Conservation (phyloP, 2,113 vertebrate species). For the Paedocypris sp. region DNA sequence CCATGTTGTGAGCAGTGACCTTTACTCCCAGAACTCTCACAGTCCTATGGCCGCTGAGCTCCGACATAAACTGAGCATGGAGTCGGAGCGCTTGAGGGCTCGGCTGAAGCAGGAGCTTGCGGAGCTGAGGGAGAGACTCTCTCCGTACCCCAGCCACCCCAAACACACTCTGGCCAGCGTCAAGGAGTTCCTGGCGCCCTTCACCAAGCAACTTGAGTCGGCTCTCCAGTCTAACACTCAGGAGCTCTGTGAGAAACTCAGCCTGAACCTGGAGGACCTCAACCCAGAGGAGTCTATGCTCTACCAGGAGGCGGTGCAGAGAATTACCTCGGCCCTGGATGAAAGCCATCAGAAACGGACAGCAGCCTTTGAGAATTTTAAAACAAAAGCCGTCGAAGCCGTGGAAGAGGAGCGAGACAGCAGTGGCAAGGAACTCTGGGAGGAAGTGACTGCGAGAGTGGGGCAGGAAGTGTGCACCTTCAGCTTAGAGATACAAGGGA, state of each 20-base stretch:
- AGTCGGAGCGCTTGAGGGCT: conserved; percentile 52
- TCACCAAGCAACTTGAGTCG: conserved; percentile 62
- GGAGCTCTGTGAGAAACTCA: conserved; percentile 63
- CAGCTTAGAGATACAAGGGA: conserved; percentile 37
- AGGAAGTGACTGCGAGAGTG: conserved; percentile 59
- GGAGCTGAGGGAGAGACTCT: conserved; percentile 61
- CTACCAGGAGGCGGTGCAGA: conserved; percentile 46
- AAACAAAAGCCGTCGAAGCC: conserved; percentile 49
- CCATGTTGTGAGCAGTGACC: conserved; percentile 51
- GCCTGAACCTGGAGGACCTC: conserved; percentile 42
- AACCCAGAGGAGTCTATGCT: conserved; percentile 39
- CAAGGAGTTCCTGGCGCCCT: conserved; percentile 60
- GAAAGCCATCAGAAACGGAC: conserved; percentile 41
- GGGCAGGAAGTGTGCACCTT: conserved; percentile 46
- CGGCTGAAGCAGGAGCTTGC: conserved; percentile 67
- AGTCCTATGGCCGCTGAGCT: conserved; percentile 42
- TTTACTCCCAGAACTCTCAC: conserved; percentile 49
- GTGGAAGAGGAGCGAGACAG: conserved; percentile 57
- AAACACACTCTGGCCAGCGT: conserved; percentile 55
- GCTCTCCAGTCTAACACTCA: conserved; percentile 59
- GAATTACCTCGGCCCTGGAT: conserved; percentile 46
- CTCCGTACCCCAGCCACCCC: conserved; percentile 55
- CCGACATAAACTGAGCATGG: conserved; percentile 45
- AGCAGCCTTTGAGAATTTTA: conserved; percentile 56
- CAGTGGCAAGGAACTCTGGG: conserved; percentile 54